These are phyloP conservation scores for Anniella stebbinsi DNA, from an alignment of 2,797 vertebrate genomes.

Conservation along the genomic window DNA sequence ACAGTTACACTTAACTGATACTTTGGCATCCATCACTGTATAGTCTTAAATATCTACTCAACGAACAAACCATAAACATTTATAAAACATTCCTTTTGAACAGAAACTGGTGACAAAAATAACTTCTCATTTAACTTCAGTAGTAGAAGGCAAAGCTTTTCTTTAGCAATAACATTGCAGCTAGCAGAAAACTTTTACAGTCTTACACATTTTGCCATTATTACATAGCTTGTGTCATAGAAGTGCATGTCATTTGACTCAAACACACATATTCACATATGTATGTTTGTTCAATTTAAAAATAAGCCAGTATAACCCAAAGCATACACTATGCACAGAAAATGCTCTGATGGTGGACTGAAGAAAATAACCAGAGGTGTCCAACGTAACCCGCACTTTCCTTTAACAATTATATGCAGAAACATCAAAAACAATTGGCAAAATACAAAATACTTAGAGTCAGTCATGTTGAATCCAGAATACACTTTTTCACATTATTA, in stretches of 20 bases:
- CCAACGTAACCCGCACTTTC: constrained; percentile 48
- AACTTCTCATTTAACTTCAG: constrained; percentile 55
- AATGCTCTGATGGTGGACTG: constrained; percentile 51
- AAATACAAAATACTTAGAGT: constrained; percentile 47
- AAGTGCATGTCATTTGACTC: constrained; percentile 45
- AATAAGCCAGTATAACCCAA: constrained; percentile 42
- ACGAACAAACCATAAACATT: constrained; percentile 60
- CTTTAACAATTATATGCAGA: constrained; percentile 50
- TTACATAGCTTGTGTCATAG: constrained; percentile 47
- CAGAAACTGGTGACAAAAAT: constrained; percentile 61
- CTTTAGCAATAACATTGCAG: constrained; percentile 54
- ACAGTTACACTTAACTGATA: constrained; percentile 63
- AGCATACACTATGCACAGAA: constrained; percentile 36
- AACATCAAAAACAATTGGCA: constrained; percentile 52
- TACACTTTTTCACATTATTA: constrained; percentile 57
- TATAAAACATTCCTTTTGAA: constrained; percentile 65
- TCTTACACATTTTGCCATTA: constrained; percentile 58
- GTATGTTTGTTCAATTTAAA: constrained; percentile 43
- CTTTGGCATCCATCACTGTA: constrained; percentile 53
- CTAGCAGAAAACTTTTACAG: constrained; percentile 50
- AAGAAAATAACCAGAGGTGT: constrained; percentile 43
- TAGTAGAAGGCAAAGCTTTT: constrained; percentile 62
- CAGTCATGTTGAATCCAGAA: constrained; percentile 37
- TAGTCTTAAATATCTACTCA: constrained; percentile 62
- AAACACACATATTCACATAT: constrained; percentile 37